Percentiles rank a stretch among this genome's conserved stretches.
Conservation (phyloP, 1,140 invertebrate genomes). For the Calliopsis andreniformis region DNA sequence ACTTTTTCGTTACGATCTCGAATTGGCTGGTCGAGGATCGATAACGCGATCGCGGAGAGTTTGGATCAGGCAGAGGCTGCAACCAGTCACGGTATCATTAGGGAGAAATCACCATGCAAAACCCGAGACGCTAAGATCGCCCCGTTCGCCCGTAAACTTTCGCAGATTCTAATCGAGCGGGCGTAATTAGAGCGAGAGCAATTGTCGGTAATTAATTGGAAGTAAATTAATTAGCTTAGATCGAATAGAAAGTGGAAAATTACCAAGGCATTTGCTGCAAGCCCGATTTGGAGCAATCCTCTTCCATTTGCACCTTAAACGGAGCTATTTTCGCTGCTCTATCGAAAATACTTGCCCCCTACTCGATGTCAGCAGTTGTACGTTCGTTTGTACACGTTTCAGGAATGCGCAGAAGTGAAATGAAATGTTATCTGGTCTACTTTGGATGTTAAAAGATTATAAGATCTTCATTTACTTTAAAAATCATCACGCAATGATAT, state of each 20-base stretch:
- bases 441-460: no score
- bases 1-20: no score
- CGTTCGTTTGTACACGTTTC: no score
- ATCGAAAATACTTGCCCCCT: neutral
- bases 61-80: neutral
- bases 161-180: conserved; percentile 63
- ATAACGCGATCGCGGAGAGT: neutral
- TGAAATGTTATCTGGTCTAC: no score
- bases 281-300: neutral
- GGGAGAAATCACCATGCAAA: conserved; percentile 58
- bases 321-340: neutral
- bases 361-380: no score
- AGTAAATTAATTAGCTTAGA: conserved; percentile 62
- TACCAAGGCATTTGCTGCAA: conserved; percentile 40
- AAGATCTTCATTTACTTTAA: no score
- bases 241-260: conserved; percentile 58
- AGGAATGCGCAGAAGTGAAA: no score
- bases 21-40: no score
- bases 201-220: conserved; percentile 66
- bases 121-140: conserved; percentile 54
- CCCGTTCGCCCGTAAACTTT: conserved; percentile 61
- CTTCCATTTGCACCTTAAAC: neutral
- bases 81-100: conserved; percentile 16
- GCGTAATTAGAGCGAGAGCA: conserved; percentile 63
- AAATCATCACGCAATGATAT: no score